Conservation (phyloP, 2,888 invertebrate species). For the Venusia cambrica region DNA sequence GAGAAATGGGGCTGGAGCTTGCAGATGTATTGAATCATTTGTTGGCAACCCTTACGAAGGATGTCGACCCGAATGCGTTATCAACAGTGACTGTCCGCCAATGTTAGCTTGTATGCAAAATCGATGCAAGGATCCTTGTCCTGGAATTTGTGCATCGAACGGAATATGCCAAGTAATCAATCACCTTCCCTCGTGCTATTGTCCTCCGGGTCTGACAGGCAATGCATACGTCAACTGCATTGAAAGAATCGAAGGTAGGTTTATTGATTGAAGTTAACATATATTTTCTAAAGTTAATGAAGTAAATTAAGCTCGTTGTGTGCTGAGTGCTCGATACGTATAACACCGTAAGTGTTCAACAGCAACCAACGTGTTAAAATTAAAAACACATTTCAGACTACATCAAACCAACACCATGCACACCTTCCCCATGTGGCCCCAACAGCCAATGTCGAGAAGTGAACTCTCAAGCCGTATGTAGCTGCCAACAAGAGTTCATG, state of each 20-base stretch:
- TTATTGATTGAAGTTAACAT: background rate
- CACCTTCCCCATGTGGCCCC: constrained; percentile 90
- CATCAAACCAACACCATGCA: constrained; percentile 76
- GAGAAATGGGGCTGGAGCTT: constrained; percentile 85
- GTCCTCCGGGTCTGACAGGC: constrained; percentile 84
- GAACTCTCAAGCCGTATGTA: constrained; percentile 86
- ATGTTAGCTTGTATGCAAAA: constrained; percentile 87
- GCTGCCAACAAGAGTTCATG: constrained; percentile 85
- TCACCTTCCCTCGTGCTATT: constrained; percentile 88
- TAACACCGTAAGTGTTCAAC: too few species aligned
- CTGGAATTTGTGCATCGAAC: constrained; percentile 86
- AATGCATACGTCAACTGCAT: constrained; percentile 85
- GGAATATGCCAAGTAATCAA: constrained; percentile 88
- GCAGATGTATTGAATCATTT: constrained; percentile 84
- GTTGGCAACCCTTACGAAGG: constrained; percentile 78
- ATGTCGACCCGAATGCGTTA: constrained; percentile 90
- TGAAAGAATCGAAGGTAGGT: constrained; percentile 60
- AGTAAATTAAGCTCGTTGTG: too few species aligned
- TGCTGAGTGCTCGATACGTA: too few species aligned
- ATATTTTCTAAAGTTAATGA: too few species aligned
- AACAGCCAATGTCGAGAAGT: constrained; percentile 87
- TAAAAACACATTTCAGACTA: constrained; percentile 64
- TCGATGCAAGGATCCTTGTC: constrained; percentile 90
- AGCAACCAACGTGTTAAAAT: too few species aligned
- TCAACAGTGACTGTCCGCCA: constrained; percentile 89